Evolutionary conservation across 2,113 vertebrate species (phyloP).

Genomic region (Columba livia): DNA sequence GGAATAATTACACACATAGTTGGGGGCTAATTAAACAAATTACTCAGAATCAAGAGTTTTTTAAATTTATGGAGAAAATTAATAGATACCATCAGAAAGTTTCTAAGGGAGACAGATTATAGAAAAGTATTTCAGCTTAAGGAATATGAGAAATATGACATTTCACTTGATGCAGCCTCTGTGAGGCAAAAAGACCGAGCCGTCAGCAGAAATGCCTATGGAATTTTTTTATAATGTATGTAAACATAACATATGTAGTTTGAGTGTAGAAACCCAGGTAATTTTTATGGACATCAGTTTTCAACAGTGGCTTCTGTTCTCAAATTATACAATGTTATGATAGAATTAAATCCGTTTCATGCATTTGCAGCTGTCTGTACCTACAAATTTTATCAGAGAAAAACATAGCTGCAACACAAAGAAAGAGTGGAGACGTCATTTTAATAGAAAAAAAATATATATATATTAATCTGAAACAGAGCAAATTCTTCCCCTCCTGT

Average conservation of each 20-base stretch:
- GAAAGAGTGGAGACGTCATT: not conserved
- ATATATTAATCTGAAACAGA: not conserved
- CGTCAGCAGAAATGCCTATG: not conserved
- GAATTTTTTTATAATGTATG: not conserved
- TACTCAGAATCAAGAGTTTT: slow-evolving; percentile 63
- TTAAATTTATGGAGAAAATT: slow-evolving; percentile 66
- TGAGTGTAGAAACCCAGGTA: not conserved
- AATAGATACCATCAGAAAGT: slow-evolving; percentile 73
- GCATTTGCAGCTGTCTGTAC: not conserved
- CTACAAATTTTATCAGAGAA: not conserved
- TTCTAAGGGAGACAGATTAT: slow-evolving; percentile 67
- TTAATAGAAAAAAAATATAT: not conserved
- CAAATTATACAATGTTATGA: not conserved
- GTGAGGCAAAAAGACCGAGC: not conserved
- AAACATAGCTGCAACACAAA: not conserved
- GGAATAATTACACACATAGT: slow-evolving; percentile 77
- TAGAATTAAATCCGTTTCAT: not conserved
- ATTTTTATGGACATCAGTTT: not conserved
- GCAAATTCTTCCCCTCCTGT: not conserved
- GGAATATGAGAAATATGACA: slow-evolving; percentile 15
- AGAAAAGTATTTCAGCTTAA: slow-evolving; percentile 73
- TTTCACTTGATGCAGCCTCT: slow-evolving; percentile 5
- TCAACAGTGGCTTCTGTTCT: not conserved
- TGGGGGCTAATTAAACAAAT: slow-evolving; percentile 78
- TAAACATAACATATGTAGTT: not conserved